phyloP scores from a whole-genome alignment of 2,113 vertebrate species.

The Saimiri boliviensis region DNA sequence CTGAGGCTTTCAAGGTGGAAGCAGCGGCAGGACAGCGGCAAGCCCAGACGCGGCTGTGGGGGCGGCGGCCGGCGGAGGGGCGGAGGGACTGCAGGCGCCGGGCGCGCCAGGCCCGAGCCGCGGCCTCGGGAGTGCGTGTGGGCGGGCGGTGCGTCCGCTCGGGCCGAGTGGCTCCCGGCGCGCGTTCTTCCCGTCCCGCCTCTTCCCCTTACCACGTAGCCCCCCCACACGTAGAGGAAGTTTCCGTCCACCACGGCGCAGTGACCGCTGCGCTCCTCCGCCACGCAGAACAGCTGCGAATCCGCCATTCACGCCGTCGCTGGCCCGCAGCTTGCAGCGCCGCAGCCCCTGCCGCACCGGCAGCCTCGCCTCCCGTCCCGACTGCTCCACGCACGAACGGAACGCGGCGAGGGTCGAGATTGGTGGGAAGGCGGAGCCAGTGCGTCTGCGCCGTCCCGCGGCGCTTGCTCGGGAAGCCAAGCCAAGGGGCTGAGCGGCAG shows the following conservation, averaged over 20 bases:
- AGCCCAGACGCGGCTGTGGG: neutral
- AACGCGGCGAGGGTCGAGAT: conserved; percentile 81
- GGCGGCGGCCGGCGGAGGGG: neutral
- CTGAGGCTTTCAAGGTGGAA: neutral
- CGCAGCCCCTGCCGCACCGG: neutral
- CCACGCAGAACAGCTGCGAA: conserved; percentile 86
- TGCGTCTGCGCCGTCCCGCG: conserved; percentile 24
- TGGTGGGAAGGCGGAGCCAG: conserved; percentile 69
- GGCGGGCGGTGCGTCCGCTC: neutral
- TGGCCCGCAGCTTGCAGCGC: neutral
- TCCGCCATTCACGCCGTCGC: conserved; percentile 79
- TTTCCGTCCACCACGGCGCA: conserved; percentile 91
- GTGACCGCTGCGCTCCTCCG: conserved; percentile 95
- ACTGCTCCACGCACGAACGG: conserved; percentile 70
- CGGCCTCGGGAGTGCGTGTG: neutral
- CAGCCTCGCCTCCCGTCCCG: neutral
- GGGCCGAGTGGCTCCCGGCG: neutral
- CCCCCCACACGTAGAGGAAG: conserved; percentile 94
- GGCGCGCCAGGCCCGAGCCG: neutral
- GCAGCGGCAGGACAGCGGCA: neutral
- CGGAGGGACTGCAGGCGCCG: neutral
- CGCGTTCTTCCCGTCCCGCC: conserved; percentile 52
- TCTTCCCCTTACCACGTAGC: conserved; percentile 92
- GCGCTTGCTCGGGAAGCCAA: neutral
- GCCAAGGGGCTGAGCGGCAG: neutral